Conservation (phyloP, 2,797 vertebrate species). For the Sebastes taczanowskii region DNA sequence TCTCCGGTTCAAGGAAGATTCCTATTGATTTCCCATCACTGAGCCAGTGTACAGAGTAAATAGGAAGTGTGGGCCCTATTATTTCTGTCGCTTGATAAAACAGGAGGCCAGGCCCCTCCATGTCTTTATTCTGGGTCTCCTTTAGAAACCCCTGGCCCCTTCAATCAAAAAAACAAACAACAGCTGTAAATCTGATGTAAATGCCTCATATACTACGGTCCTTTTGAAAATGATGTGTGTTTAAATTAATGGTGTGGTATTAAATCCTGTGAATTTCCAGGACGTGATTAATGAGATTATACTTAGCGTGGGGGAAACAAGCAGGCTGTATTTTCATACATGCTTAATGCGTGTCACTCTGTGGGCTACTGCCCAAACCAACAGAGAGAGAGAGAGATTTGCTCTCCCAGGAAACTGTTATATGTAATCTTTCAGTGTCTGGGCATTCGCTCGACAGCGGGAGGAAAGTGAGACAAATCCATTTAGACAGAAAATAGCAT, state of each 20-base stretch:
- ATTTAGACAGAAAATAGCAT: conserved; percentile 35
- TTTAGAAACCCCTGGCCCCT: conserved; percentile 10
- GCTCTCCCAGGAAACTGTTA: conserved; percentile 15
- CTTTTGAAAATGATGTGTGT: conserved; percentile 49
- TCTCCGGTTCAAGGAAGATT: conserved; percentile 70
- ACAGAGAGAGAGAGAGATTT: conserved; percentile 26
- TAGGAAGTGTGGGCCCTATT: conserved; percentile 74
- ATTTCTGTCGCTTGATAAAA: conserved; percentile 68
- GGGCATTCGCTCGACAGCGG: conserved; percentile 17
- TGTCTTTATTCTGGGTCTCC: conserved; percentile 57
- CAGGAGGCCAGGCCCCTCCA: conserved; percentile 44
- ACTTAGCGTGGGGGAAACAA: conserved; percentile 52
- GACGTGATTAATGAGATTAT: conserved; percentile 68
- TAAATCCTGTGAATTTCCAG: conserved; percentile 48
- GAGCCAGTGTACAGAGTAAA: conserved; percentile 72
- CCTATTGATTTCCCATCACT: conserved; percentile 80
- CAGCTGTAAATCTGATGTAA: conserved; percentile 48
- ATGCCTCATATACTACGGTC: conserved; percentile 19
- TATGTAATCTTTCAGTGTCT: conserved; percentile 19
- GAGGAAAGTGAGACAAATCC: conserved; percentile 41
- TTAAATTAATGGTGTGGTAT: conserved; percentile 54
- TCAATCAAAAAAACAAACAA: conserved; percentile 2
- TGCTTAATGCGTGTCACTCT: conserved; percentile 44
- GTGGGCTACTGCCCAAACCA: conserved; percentile 31
- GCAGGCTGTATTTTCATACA: conserved; percentile 58